Conservation (phyloP, 2,113 vertebrate species). For the Girardinichthys multiradiatus region DNA sequence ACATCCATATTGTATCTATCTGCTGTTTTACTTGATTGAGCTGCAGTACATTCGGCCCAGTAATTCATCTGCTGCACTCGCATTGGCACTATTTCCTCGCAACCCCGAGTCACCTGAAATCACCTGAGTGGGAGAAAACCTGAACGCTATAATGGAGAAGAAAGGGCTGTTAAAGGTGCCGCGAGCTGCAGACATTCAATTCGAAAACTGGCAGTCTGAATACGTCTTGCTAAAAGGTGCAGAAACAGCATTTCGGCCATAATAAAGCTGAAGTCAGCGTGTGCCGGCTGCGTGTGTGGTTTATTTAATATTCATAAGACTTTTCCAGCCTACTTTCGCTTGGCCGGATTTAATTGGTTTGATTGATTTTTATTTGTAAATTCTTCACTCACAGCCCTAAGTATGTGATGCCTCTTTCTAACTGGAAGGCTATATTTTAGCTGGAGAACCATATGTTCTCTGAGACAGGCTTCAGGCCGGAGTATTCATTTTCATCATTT, state of each 20-base stretch:
- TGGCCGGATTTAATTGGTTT: slow-evolving; percentile 37
- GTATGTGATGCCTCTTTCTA: slow-evolving; percentile 24
- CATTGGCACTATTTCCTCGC: slow-evolving; percentile 28
- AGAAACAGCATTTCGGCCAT: slow-evolving; percentile 33
- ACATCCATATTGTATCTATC: background rate
- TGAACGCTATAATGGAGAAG: slow-evolving; percentile 27
- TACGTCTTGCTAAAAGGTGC: slow-evolving; percentile 31
- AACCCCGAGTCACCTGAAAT: slow-evolving; percentile 36
- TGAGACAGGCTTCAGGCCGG: slow-evolving; percentile 44
- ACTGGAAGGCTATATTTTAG: slow-evolving; percentile 40
- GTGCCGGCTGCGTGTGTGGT: slow-evolving; percentile 10
- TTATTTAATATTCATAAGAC: slow-evolving; percentile 29
- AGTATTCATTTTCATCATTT: slow-evolving; percentile 66
- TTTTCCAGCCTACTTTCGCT: slow-evolving; percentile 29
- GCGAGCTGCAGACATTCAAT: slow-evolving; percentile 48
- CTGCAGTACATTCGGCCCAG: background rate
- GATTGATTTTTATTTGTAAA: slow-evolving; percentile 36
- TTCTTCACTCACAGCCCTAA: slow-evolving; percentile 19
- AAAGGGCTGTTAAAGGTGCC: slow-evolving; percentile 36
- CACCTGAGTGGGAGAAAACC: slow-evolving; percentile 34
- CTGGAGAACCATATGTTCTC: slow-evolving; percentile 44
- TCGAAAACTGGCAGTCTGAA: slow-evolving; percentile 42
- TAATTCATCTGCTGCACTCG: slow-evolving; percentile 24
- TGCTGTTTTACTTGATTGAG: background rate
- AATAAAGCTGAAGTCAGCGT: slow-evolving; percentile 9